Conservation (phyloP, 2,888 invertebrate genomes). For the Caenorhabditis virilis region DNA sequence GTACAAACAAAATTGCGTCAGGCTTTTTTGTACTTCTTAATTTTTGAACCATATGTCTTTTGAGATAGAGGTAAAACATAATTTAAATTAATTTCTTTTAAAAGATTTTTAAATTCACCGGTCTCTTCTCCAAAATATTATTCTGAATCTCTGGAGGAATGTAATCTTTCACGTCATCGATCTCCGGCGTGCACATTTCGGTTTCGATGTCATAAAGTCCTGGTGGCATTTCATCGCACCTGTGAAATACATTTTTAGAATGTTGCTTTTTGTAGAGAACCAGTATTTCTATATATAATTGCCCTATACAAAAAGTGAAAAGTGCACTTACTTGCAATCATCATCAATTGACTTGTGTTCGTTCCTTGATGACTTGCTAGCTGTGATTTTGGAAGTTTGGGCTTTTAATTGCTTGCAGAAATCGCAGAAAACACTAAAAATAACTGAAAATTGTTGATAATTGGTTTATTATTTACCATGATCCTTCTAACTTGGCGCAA, state of each 20-base stretch:
- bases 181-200: slow-evolving; percentile 68
- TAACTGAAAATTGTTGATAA: too few relatives aligned
- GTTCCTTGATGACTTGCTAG: slow-evolving; percentile 44
- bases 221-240: slow-evolving; percentile 67
- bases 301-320: slow-evolving; percentile 6
- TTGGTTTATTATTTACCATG: too few relatives aligned
- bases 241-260: slow-evolving; percentile 5
- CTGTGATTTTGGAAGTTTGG: slow-evolving; percentile 57
- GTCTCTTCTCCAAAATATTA: slow-evolving; percentile 66
- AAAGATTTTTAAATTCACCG: too few relatives aligned
- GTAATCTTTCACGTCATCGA: slow-evolving; percentile 67
- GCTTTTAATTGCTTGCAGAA: slow-evolving; percentile 67
- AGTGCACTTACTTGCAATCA: slow-evolving; percentile 53
- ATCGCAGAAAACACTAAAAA: slow-evolving; percentile 66
- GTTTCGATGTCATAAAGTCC: slow-evolving; percentile 68
- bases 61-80: too few relatives aligned
- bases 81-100: too few relatives aligned
- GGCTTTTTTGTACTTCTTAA: too few relatives aligned
- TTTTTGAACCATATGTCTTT: too few relatives aligned
- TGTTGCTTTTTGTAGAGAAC: not conserved
- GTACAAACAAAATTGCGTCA: too few relatives aligned
- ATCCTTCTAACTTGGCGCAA: slow-evolving; percentile 66
- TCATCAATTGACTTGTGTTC: slow-evolving; percentile 53
- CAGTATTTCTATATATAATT: slow-evolving; percentile 4
- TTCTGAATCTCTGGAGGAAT: slow-evolving; percentile 67